phyloP scores from a whole-genome alignment of 2,888 invertebrate species.

The Phania funesta region DNA sequence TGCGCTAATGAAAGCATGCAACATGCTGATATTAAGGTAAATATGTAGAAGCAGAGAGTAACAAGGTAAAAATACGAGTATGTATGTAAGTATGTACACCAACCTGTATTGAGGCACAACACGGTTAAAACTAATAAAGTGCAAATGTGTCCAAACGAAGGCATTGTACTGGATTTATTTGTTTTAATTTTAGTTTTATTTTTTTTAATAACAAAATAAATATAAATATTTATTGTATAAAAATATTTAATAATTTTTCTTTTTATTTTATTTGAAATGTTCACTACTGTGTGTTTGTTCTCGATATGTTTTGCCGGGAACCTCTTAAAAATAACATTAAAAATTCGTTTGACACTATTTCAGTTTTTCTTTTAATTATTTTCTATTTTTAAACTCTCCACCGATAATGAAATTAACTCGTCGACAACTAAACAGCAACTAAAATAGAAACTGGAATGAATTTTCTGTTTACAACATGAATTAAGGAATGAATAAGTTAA shows the following conservation, averaged over 20 bases:
- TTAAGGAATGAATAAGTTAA: constrained; percentile 13
- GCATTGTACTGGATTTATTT: constrained; percentile 23
- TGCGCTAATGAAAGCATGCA: no score
- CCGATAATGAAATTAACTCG: constrained; percentile 42
- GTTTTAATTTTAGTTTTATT: neutral
- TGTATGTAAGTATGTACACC: no score
- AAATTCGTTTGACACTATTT: neutral
- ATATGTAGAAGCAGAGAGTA: no score
- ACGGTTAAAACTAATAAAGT: constrained; percentile 69
- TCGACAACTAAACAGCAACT: constrained; percentile 63
- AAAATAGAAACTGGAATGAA: constrained; percentile 50
- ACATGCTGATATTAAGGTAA: no score
- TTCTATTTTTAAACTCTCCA: neutral
- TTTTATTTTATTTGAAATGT: neutral
- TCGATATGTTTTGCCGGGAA: neutral
- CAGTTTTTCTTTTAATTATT: neutral
- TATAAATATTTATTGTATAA: neutral
- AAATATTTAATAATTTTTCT: neutral
- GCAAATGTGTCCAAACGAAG: constrained; percentile 68
- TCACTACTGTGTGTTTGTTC: neutral
- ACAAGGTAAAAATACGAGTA: no score
- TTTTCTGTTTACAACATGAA: neutral
- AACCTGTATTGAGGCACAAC: constrained; percentile 73
- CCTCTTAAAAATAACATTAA: no score
- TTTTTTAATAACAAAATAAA: no score